A percentile compares a stretch with the other conserved stretches of the same genome.
Evolutionary conservation across 1,140 invertebrate genomes (phyloP).

Genomic region (Drosophila lacertosa): DNA sequence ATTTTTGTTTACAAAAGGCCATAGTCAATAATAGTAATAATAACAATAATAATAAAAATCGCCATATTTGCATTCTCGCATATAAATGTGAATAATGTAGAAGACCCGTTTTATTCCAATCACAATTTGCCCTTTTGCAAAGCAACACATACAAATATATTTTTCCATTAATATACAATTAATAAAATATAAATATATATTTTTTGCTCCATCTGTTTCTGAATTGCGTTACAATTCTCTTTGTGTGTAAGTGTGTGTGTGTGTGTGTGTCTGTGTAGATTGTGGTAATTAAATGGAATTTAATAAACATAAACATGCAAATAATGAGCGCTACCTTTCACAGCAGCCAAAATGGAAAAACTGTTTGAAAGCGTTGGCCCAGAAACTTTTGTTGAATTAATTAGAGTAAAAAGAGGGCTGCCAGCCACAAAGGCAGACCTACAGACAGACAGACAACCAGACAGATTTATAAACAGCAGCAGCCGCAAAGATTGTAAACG

Average conservation of each 20-base stretch:
- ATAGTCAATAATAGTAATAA: slow-evolving; percentile 1
- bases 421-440: slow-evolving; percentile 8
- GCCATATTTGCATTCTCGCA: not conserved
- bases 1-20: not conserved
- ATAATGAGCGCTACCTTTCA: slow-evolving; percentile 78
- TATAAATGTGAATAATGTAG: not conserved
- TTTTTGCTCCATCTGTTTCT: slow-evolving; percentile 38
- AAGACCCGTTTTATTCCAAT: slow-evolving; percentile 51
- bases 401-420: slow-evolving; percentile 69
- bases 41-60: not conserved
- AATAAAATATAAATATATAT: slow-evolving; percentile 26
- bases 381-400: slow-evolving; percentile 81
- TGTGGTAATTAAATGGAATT: slow-evolving; percentile 80
- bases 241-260: slow-evolving; percentile 14
- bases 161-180: slow-evolving; percentile 72
- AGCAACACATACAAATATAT: slow-evolving; percentile 45
- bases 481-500: slow-evolving; percentile 60
- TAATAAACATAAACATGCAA: slow-evolving; percentile 80
- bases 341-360: slow-evolving; percentile 63
- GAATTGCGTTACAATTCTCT: slow-evolving; percentile 45
- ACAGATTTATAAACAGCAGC: slow-evolving; percentile 33
- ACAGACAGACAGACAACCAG: slow-evolving; percentile 3
- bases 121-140: slow-evolving; percentile 56
- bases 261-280: slow-evolving; percentile 48
- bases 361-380: slow-evolving; percentile 63